Evolutionary conservation across 2,797 vertebrate species (phyloP), one percentile per base, ranked within the genome.

Genomic region (Calcarius lapponicus): DNA sequence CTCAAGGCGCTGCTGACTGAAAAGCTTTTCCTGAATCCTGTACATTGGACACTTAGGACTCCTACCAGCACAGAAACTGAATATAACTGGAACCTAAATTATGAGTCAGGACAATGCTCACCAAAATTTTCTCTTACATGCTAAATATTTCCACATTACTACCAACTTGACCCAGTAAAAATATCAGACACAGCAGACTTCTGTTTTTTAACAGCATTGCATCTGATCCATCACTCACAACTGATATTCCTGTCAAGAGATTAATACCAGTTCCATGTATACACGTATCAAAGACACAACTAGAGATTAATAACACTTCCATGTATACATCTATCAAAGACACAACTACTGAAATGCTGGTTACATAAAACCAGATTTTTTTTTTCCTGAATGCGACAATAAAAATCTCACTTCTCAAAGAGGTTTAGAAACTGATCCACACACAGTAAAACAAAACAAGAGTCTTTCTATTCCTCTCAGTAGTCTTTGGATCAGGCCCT

Each of bases 1-100:
- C 13, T 82, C 5, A 2, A 6, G 17, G 7, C 0, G 0, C 22
- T 61, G 32, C 14, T 38, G 66, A 32, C 1, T 1, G 32, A 14
- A 71, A 61, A 32, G 18, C 8, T 53, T 38, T 26, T 53, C 38
- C 38, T 7, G 14, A 26, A 26, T 8, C n/a, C n/a, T 45, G 17
- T 45, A 32, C 15, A 12, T 24, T 2, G 5, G 28, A 45, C 11
- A 36, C 28, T 62, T 17, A 18, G 11, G 29, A 38, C 24, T 65
- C 11, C 51, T 62, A 40, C 18, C 29, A 29, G 22, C 6, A 4
- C 5, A 1, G 53, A 64, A 71, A 5, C 9, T 11, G 38, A 67
- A 32, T 58, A 21, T 42, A 89, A 61, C 8, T 32, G 20, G 20
- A 91, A 61, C 11, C 42, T 61, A 36, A 92, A 74, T 83, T 54